Conservation (phyloP, 2,797 vertebrate species). For the Hemitrygon akajei region DNA sequence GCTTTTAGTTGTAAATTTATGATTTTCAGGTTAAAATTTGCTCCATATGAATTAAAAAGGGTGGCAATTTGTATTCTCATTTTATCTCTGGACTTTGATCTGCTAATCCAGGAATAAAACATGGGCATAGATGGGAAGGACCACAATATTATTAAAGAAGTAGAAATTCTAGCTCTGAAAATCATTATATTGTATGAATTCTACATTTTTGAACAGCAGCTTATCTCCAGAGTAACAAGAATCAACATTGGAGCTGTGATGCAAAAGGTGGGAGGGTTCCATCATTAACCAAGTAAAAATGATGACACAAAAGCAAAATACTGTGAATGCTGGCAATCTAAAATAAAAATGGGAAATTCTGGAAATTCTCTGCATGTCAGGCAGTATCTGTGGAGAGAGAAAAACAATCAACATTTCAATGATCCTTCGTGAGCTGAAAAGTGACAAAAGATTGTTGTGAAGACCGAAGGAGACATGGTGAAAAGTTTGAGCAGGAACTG, state of each 20-base stretch:
- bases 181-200: background rate
- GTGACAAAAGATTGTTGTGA: background rate
- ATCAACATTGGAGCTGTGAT: background rate
- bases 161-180: background rate
- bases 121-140: background rate
- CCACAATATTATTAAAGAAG: background rate
- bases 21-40: background rate
- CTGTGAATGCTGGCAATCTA: no score
- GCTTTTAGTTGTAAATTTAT: background rate
- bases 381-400: no score
- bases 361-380: no score
- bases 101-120: background rate
- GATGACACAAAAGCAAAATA: background rate
- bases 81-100: background rate
- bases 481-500: background rate
- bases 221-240: background rate
- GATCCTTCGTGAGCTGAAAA: no score
- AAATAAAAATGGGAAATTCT: no score
- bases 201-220: background rate
- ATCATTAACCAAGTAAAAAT: no score
- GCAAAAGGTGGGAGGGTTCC: background rate
- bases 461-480: background rate
- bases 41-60: background rate
- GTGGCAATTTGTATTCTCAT: background rate
- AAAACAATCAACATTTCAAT: no score